phyloP scores from a whole-genome alignment of 2,888 invertebrate genomes.

The Trissolcus brochymenae region DNA sequence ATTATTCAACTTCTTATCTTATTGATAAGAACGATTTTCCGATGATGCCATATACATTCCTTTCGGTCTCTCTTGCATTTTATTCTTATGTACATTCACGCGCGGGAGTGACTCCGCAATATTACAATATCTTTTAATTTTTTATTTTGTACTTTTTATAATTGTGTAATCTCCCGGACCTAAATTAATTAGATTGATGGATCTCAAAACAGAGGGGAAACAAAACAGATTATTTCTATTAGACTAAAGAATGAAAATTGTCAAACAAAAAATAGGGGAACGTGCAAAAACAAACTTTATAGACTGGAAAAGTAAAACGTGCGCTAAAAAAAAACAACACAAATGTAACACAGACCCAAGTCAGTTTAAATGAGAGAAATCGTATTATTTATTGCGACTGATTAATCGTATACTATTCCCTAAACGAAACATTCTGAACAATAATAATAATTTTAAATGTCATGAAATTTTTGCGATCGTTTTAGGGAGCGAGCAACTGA shows the following conservation, averaged over 20 bases:
- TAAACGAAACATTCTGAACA: slow-evolving; percentile 18
- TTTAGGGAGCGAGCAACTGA: slow-evolving; percentile 2
- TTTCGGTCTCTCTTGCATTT: slow-evolving; percentile 9
- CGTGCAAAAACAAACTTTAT: neutral
- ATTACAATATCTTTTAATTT: slow-evolving; percentile 18
- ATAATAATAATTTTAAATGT: slow-evolving; percentile 23
- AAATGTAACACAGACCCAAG: slow-evolving; percentile 6
- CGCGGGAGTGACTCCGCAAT: slow-evolving; percentile 4
- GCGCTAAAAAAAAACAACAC: neutral
- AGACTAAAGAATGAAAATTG: neutral
- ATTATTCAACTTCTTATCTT: slow-evolving; percentile 38
- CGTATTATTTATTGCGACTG: slow-evolving; percentile 33
- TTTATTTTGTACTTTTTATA: slow-evolving; percentile 17
- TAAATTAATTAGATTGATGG: too few species aligned
- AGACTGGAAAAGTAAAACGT: neutral
- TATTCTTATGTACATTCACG: slow-evolving; percentile 3
- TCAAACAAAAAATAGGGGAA: neutral
- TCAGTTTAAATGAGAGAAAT: slow-evolving; percentile 3
- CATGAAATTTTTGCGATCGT: neutral
- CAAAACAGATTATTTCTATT: too few species aligned
- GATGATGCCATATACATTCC: slow-evolving; percentile 33
- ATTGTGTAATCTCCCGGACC: too few species aligned
- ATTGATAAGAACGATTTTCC: slow-evolving; percentile 34
- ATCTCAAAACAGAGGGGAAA: too few species aligned
- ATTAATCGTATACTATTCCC: slow-evolving; percentile 41